Evolutionary conservation across 1,140 invertebrate genomes (phyloP).

Genomic region (Ceratosolen solmsi): DNA sequence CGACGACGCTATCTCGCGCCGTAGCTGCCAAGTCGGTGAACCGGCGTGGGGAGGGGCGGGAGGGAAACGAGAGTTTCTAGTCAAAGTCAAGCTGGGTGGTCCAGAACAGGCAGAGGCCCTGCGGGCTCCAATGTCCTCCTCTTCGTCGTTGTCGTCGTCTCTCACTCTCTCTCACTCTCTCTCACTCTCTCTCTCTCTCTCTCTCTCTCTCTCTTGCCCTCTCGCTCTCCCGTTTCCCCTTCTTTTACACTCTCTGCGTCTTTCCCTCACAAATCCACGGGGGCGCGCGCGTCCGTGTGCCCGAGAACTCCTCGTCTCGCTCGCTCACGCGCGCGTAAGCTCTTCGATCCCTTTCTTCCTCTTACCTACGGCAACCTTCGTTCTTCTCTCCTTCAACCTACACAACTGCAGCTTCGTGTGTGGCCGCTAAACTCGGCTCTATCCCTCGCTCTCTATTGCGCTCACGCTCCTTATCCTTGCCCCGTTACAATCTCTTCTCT

Average conservation of each 20-base stretch:
- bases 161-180: constrained; percentile 11
- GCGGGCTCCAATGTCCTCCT: constrained; percentile 54
- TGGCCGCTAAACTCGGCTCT: constrained; percentile 33
- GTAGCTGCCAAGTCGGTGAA: not conserved
- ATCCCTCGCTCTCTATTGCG: constrained; percentile 30
- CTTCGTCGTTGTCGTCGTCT: too few species aligned
- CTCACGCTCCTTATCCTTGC: constrained; percentile 22
- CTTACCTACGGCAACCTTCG: not conserved
- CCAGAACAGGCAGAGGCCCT: constrained; percentile 53
- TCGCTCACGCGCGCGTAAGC: not conserved
- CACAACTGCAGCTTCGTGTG: constrained; percentile 53
- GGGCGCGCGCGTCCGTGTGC: not conserved
- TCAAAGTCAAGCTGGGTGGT: constrained; percentile 57
- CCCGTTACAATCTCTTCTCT: constrained; percentile 47
- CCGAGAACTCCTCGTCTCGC: constrained; percentile 5
- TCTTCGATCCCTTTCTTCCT: not conserved
- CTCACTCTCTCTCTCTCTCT: constrained; percentile 14
- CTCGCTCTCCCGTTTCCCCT: constrained; percentile 31
- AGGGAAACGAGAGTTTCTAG: constrained; percentile 41
- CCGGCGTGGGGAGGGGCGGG: constrained; percentile 13
- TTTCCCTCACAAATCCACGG: not conserved
- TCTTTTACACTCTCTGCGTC: constrained; percentile 30
- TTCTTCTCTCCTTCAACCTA: constrained; percentile 52
- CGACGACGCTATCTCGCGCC: constrained; percentile 21
- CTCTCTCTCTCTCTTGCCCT: constrained; percentile 50